Evolutionary conservation across 2,888 invertebrate species (phyloP), one percentile per base, ranked within the genome.

Genomic region (Auanema freiburgensis): DNA sequence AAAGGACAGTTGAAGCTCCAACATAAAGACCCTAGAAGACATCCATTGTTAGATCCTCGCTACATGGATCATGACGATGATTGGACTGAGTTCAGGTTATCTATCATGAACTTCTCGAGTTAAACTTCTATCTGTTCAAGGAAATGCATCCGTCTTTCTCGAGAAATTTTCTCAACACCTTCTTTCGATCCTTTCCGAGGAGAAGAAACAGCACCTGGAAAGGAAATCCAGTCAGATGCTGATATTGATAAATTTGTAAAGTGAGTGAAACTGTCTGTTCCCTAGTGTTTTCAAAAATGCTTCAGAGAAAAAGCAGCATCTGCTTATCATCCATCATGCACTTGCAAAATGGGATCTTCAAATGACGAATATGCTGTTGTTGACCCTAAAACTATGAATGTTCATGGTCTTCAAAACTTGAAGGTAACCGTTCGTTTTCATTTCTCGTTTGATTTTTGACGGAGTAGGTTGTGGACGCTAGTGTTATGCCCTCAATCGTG

Each of bases 1-100:
- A 87, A 89, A 5, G 96, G 96, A 0, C 88, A 88, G 74, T 88
- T 96, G 0, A 90, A 90, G 73, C 85, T 96, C 23, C 88, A 88
- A 60, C 90, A 90, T 65, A 85, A 87, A 0, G 91, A 93, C 85
- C 91, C 92, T 0, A 86, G 88, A 24, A 89, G 90, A 58, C 89
- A 90, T 85, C 94, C 94, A 0, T 83, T 90, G 33, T 92, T 97
- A 84, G 89, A 96, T 84, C 92, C 96, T 1, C 92, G 94, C 82
- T 97, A 97, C 84, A 91, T 94, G 69, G 61, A 67, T n/a, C 66
- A 77, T 50, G 79, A 80, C 43, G 71, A 79, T 11, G 82, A 83
- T 56, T 74, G 77, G 67, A 62, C 66, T 43, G 79, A 81, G 54
- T 80, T 83, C 71, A 68, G 80, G 42, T 44, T 46, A 10, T 43